Percentiles rank a stretch among this genome's conserved stretches.
These are phyloP conservation scores for Piezodorus guildinii DNA, from an alignment of 1,140 invertebrate species.

Conservation along the genomic window DNA sequence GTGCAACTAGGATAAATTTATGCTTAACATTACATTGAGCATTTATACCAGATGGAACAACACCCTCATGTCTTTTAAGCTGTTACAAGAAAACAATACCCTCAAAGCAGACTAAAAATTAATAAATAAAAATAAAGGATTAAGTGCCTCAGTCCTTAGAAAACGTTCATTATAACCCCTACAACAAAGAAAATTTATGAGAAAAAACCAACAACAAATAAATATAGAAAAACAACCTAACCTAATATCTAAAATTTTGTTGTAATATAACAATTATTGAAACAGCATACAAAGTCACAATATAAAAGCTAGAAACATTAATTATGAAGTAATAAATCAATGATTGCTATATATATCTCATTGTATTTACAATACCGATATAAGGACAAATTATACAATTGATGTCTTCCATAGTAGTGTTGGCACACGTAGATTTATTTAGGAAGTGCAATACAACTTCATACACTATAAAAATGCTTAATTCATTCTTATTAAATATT, in stretches of 20 bases:
- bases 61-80: slow-evolving; percentile 15
- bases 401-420: background rate
- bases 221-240: slow-evolving; percentile 1
- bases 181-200: background rate
- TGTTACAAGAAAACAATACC: background rate
- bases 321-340: background rate
- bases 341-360: background rate
- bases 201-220: slow-evolving; percentile 3
- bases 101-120: slow-evolving; percentile 4
- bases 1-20: slow-evolving; percentile 9
- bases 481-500: slow-evolving; percentile 1
- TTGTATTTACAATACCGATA: background rate
- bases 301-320: slow-evolving; percentile 10
- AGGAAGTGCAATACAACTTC: slow-evolving; percentile 1
- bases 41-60: slow-evolving; percentile 15
- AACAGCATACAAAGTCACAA: slow-evolving; percentile 3
- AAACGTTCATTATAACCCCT: background rate
- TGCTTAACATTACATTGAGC: slow-evolving; percentile 15
- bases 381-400: background rate
- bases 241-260: slow-evolving; percentile 3
- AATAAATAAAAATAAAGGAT: background rate
- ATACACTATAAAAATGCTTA: background rate
- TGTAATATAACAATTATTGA: background rate
- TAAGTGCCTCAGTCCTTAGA: background rate
- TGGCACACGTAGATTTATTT: background rate